Percentiles rank a stretch among this genome's conserved stretches.
Conservation (phyloP, 2,888 invertebrate species). For the Crocallis elinguaria region DNA sequence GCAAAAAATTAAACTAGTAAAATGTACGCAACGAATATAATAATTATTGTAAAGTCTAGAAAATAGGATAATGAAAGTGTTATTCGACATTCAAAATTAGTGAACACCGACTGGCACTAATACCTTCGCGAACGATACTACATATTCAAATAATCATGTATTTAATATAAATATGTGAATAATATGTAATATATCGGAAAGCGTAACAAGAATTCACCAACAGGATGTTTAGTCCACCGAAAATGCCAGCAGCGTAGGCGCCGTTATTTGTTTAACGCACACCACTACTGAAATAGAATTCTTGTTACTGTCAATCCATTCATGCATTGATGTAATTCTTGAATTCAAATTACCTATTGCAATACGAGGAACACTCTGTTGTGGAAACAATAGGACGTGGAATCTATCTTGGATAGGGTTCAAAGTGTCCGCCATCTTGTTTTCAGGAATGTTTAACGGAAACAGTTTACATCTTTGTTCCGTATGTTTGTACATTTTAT, state of each 20-base stretch:
- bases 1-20: too few species aligned
- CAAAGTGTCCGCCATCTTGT: conserved; percentile 21
- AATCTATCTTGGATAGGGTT: conserved; percentile 13
- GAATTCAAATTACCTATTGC: conserved; percentile 36
- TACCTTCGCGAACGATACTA: not conserved
- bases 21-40: too few species aligned
- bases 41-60: too few species aligned
- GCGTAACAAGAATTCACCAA: conserved; percentile 15
- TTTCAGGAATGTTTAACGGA: conserved; percentile 13
- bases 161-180: too few species aligned
- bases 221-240: conserved; percentile 49
- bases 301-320: conserved; percentile 49
- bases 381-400: conserved; percentile 17
- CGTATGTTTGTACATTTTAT: not conserved
- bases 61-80: not conserved
- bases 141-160: not conserved
- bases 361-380: conserved; percentile 27
- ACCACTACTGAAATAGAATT: conserved; percentile 53
- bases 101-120: not conserved
- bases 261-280: conserved; percentile 40
- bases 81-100: too few species aligned
- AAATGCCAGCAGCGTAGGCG: conserved; percentile 39
- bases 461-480: conserved; percentile 11
- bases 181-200: conserved; percentile 4
- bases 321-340: conserved; percentile 38